Evolutionary conservation across 2,113 vertebrate genomes (phyloP).

Genomic region (Pituophis catenifer): DNA sequence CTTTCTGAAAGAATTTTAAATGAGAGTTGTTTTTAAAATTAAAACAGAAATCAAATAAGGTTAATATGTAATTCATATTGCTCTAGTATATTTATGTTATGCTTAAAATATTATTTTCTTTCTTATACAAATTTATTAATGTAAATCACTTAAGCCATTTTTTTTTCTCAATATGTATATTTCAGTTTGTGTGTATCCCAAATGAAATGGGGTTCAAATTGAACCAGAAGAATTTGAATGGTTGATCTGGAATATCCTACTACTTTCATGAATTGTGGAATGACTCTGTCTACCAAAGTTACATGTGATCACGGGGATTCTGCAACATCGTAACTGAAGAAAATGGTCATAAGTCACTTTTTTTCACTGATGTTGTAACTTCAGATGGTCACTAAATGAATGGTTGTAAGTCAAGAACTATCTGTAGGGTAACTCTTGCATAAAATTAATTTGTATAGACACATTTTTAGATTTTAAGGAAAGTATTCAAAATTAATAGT

Average conservation of each 20-base stretch:
- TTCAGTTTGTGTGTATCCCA: background rate
- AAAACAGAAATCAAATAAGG: background rate
- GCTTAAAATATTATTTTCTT: background rate
- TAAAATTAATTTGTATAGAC: background rate
- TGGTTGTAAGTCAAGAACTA: background rate
- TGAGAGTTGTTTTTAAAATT: conserved; percentile 13
- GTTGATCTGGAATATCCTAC: background rate
- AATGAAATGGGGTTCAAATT: background rate
- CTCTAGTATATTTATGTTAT: background rate
- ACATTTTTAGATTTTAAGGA: background rate
- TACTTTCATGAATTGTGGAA: background rate
- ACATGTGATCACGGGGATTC: no score
- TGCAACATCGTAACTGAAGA: no score
- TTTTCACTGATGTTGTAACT: no score
- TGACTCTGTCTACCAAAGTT: background rate
- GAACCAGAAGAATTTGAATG: no score
- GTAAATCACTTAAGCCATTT: background rate
- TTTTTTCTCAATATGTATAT: background rate
- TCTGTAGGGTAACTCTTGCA: background rate
- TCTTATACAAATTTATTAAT: background rate
- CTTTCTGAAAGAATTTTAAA: conserved; percentile 17
- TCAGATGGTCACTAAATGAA: no score
- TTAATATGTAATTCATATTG: background rate
- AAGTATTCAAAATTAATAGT: background rate
- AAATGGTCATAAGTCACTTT: no score